phyloP scores from a whole-genome alignment of 1,140 invertebrate genomes.

The Nylanderia fulva region DNA sequence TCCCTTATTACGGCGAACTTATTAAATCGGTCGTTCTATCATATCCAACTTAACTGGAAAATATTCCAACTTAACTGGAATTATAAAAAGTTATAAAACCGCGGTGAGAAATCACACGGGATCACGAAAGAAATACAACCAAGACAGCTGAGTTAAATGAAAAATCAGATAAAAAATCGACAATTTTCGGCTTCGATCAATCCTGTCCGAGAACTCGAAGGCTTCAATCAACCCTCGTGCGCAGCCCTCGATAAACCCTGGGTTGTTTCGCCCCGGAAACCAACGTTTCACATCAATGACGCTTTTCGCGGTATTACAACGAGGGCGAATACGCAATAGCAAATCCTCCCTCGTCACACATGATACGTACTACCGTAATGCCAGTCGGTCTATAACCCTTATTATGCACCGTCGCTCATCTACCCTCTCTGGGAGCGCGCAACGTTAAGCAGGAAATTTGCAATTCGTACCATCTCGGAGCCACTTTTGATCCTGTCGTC shows the following conservation, averaged over 20 bases:
- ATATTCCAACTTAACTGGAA: too few relatives aligned
- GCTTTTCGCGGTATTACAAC: conserved; percentile 23
- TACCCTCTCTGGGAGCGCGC: conserved; percentile 38
- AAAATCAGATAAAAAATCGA: too few relatives aligned
- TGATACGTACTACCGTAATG: conserved; percentile 20
- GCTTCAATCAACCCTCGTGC: background rate
- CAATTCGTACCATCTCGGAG: conserved; percentile 71
- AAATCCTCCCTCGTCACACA: background rate
- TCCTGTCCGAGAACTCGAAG: background rate
- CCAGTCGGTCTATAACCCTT: conserved; percentile 35
- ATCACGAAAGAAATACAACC: too few relatives aligned
- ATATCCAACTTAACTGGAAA: too few relatives aligned
- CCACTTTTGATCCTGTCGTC: conserved; percentile 73
- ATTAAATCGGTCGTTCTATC: too few relatives aligned
- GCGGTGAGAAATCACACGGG: too few relatives aligned
- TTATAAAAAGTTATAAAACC: too few relatives aligned
- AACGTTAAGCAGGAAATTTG: conserved; percentile 71
- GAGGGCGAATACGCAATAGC: conserved; percentile 2
- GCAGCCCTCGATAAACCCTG: background rate
- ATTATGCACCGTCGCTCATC: conserved; percentile 65
- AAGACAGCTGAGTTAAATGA: too few relatives aligned
- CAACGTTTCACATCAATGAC: conserved; percentile 26
- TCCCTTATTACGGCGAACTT: too few relatives aligned
- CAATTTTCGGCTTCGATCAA: background rate
- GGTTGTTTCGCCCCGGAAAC: conserved; percentile 27